phyloP scores from a whole-genome alignment of 1,140 invertebrate genomes.

The Drosophila insularis region DNA sequence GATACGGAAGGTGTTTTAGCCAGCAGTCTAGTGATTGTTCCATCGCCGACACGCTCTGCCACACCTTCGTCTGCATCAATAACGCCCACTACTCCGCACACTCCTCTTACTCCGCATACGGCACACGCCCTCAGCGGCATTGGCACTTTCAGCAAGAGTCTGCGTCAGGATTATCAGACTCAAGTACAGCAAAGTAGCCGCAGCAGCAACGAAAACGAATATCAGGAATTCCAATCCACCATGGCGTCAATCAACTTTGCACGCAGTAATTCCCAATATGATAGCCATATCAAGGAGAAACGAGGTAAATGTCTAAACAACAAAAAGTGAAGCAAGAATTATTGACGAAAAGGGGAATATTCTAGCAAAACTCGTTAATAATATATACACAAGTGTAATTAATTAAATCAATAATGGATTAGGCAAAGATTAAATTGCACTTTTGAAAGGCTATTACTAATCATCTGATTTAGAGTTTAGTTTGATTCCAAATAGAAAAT shows the following conservation, averaged over 20 bases:
- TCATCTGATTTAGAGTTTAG: too few relatives aligned
- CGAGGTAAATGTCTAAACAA: slow-evolving; percentile 86
- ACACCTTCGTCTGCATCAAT: slow-evolving; percentile 40
- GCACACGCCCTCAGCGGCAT: slow-evolving; percentile 77
- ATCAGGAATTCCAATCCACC: slow-evolving; percentile 83
- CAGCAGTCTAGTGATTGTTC: slow-evolving; percentile 74
- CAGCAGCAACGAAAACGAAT: slow-evolving; percentile 84
- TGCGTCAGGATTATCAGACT: slow-evolving; percentile 75
- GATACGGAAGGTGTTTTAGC: slow-evolving; percentile 76
- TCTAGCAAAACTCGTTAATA: too few relatives aligned
- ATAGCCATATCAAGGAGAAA: slow-evolving; percentile 92
- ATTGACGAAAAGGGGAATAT: too few relatives aligned
- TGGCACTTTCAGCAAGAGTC: slow-evolving; percentile 82
- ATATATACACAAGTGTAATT: too few relatives aligned
- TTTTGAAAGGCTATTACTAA: too few relatives aligned
- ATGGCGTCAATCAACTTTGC: slow-evolving; percentile 85
- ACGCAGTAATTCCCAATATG: slow-evolving; percentile 90
- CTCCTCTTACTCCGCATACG: slow-evolving; percentile 37
- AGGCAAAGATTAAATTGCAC: too few relatives aligned
- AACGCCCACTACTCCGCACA: slow-evolving; percentile 49
- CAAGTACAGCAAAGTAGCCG: slow-evolving; percentile 75
- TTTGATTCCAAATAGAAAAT: too few relatives aligned
- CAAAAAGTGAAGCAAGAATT: background rate
- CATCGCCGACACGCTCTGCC: slow-evolving; percentile 55
- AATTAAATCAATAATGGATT: too few relatives aligned